These are phyloP conservation scores for Meriones psammophilus DNA, from an alignment of 2,797 vertebrate genomes.

Conservation along the genomic window DNA sequence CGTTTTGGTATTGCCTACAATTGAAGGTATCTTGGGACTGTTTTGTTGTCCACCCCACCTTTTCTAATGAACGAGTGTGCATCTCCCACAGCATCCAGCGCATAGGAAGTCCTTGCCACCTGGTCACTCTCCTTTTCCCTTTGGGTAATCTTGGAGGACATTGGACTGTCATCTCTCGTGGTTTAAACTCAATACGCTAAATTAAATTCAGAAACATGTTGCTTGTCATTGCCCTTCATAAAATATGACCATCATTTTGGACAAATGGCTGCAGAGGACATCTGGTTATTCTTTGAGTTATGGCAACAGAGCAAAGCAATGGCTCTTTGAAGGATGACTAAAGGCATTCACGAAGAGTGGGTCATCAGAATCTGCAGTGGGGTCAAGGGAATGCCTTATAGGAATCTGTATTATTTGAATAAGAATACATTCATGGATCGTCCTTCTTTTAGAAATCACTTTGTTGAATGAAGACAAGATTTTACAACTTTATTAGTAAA, in stretches of 20 bases:
- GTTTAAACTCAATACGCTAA: constrained; percentile 33
- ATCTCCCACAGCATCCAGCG: not conserved
- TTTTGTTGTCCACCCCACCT: not conserved
- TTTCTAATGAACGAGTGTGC: not conserved
- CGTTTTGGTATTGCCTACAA: no score
- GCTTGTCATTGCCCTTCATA: constrained; percentile 39
- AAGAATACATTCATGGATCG: not conserved
- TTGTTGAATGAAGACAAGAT: not conserved
- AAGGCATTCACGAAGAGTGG: constrained; percentile 53
- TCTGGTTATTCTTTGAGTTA: constrained; percentile 64
- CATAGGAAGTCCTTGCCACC: not conserved
- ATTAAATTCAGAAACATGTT: constrained; percentile 48
- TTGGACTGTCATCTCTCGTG: not conserved
- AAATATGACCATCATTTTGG: constrained; percentile 45
- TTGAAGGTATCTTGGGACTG: not conserved
- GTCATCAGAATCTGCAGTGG: not conserved
- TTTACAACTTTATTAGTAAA: not conserved
- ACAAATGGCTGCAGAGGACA: constrained; percentile 57
- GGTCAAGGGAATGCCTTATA: not conserved
- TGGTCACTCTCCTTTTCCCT: not conserved
- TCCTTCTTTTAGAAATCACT: not conserved
- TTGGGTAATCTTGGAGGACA: constrained; percentile 42
- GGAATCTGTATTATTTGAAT: not conserved
- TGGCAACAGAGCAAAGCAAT: constrained; percentile 38
- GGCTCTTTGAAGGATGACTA: constrained; percentile 68